Evolutionary conservation across 2,113 vertebrate genomes (phyloP), one percentile per base, ranked within the genome.

Genomic region (Oreochromis niloticus): DNA sequence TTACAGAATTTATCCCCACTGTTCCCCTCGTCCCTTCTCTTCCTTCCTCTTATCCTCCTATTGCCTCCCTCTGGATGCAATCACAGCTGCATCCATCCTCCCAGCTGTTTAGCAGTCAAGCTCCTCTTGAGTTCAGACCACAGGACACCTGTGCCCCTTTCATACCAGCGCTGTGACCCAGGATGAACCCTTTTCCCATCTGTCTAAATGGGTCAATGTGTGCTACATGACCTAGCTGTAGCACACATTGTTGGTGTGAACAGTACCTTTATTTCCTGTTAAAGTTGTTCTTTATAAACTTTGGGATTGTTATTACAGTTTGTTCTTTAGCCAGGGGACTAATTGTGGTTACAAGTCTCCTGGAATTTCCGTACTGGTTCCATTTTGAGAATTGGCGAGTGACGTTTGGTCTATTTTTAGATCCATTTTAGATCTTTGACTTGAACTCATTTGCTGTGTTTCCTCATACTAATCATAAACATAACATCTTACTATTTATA

Each of bases 101-200:
- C 87, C 93, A 93, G 93, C 91, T 95, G 93, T 93, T 93, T 88
- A 79, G 90, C 88, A 81, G 59, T 27, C 27, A 4, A 39, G 30
- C 68, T 34, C 59, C 22, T 66, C 56, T 88, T 80, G 59, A 68
- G 85, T 41, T 86, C 48, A 36, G 68, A 24, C 82, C 8, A 36
- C 73, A 34, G 85, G 71, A 78, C 90, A 90, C 84, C 87, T 90
- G 90, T 61, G n/a, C 8, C 14, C 43, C 32, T 91, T 39, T 46
- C 55, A 61, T 71, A 83, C 68, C 34, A 11, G 1, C 11, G 34
- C 80, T 6, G 30, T 85, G 84, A 91, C 89, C 89, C 41, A 7
- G 50, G 41, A 80, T 87, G 30, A 89, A 86, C 85, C 57, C 4
- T 55, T 24, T 30, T 24, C 32, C 41, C 7, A 3, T 80, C 41